A percentile compares a stretch with the other conserved stretches of the same genome.
phyloP scores from a whole-genome alignment of 2,113 vertebrate species.

The Charadrius vociferus region DNA sequence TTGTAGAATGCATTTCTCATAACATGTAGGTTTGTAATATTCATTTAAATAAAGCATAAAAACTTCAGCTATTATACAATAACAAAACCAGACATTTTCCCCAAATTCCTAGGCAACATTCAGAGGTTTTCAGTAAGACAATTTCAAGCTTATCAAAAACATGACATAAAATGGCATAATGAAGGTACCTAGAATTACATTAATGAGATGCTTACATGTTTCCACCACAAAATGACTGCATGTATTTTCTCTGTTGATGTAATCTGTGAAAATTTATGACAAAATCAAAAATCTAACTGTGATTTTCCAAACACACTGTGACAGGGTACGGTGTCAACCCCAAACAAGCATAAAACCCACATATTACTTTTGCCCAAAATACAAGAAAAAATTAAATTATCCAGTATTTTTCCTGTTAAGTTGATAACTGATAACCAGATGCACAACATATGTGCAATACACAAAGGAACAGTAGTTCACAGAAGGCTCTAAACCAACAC shows the following conservation, averaged over 20 bases:
- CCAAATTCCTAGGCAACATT: not conserved
- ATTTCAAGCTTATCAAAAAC: conserved; percentile 43
- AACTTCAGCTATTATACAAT: not conserved
- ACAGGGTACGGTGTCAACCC: conserved; percentile 73
- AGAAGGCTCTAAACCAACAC: conserved; percentile 60
- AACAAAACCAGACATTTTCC: not conserved
- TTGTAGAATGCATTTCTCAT: no score
- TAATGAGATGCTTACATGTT: conserved; percentile 85
- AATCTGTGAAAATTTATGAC: conserved; percentile 85
- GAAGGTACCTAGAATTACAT: conserved; percentile 80
- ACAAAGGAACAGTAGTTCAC: not conserved
- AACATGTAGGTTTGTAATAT: no score
- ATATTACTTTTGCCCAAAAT: conserved; percentile 20
- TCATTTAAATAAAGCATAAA: not conserved
- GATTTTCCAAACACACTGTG: conserved; percentile 77
- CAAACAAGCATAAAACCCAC: conserved; percentile 67
- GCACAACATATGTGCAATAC: not conserved
- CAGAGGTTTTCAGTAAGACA: conserved; percentile 24
- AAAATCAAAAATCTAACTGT: conserved; percentile 84
- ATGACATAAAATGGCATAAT: conserved; percentile 76
- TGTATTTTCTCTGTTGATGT: conserved; percentile 84
- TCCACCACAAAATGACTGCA: conserved; percentile 84
- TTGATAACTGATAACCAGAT: not conserved
- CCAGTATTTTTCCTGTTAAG: not conserved
- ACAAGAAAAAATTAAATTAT: not conserved